Base-by-base conservation (phyloP, 1,140 invertebrate species). In the Steinernema khuongi region DNA sequence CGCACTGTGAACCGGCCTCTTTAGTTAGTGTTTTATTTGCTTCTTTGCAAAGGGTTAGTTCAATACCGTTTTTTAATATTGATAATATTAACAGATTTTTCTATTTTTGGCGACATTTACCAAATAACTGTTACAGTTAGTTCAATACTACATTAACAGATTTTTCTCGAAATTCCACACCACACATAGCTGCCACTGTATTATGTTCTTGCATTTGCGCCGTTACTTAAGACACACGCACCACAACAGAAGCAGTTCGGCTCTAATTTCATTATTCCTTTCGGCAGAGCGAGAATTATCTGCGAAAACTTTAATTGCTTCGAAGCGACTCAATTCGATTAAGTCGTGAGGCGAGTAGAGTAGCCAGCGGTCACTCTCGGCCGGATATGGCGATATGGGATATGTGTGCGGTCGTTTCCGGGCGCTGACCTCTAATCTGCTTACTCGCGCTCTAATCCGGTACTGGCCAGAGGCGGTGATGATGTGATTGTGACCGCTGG, bases 261-360 rank as follows among this genome's bases (percentile, higher is more conserved):
- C 50, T 60, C 50, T 60, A 60, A 60, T 60, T 60, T 26, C 50
- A 22, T 60, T 60, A 60, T 60, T 11, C 50, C 50, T 60, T 60
- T 60, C 19, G 50, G 50, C 14, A 7, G 50, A n/a, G 50, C 11
- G 11, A 60, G 50, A 60, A 60, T 60, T 60, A 60, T 60, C 50
- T 17, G 50, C 50, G 50, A 60, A 26, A 60, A 60, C 50, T 60
- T 60, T 60, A 60, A 60, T 60, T 60, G 50, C 50, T 60, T 60
- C 36, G 26, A 60, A 7, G 50, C 50, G 7, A 22, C 50, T 14
- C 50, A 60, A 60, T 60, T 60, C 50, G 26, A 60, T 60, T 60
- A 60, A 17, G 19, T 22, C 50, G 4, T 22, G 36, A n/a, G 7
- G 50, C 50, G 50, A 11, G 22, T 60, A 60, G 36, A 41, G 50